Percentiles rank a stretch among this genome's conserved stretches.
These are phyloP conservation scores for Melipona quadrifasciata DNA, from an alignment of 1,140 invertebrate genomes.

Conservation along the genomic window DNA sequence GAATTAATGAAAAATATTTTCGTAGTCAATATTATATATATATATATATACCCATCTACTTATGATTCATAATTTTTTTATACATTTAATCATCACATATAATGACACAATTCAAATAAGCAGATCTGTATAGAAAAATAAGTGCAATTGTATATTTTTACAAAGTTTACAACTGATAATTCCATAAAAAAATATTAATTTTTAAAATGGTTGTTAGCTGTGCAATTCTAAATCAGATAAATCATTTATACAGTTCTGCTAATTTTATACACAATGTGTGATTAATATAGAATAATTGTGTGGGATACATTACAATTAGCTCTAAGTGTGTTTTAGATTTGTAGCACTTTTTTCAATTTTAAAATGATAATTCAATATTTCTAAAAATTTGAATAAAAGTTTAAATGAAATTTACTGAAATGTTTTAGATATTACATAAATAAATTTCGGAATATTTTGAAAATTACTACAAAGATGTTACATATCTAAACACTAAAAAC, in stretches of 20 bases:
- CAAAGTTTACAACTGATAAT: constrained; percentile 8
- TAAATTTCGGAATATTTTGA: background rate
- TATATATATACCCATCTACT: constrained; percentile 1
- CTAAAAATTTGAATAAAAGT: background rate
- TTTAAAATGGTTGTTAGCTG: constrained; percentile 37
- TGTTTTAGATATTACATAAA: background rate
- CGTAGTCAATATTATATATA: constrained; percentile 5
- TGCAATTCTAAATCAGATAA: constrained; percentile 28
- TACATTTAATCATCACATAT: constrained; percentile 13
- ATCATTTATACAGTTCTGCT: constrained; percentile 40
- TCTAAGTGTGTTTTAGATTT: constrained; percentile 31
- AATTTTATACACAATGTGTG: constrained; percentile 41
- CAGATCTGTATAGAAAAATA: constrained; percentile 36
- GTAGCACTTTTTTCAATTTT: constrained; percentile 29
- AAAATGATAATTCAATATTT: background rate
- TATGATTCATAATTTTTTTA: constrained; percentile 30
- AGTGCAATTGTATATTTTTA: constrained; percentile 43
- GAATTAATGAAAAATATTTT: background rate
- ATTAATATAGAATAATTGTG: constrained; percentile 30
- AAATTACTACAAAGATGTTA: constrained; percentile 26
- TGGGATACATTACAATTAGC: constrained; percentile 28
- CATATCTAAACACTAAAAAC: constrained; percentile 46
- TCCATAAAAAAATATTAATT: constrained; percentile 20
- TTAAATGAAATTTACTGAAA: background rate
- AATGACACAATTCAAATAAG: background rate